Conservation (phyloP, 2,797 vertebrate genomes). For the Hydrophis major region DNA sequence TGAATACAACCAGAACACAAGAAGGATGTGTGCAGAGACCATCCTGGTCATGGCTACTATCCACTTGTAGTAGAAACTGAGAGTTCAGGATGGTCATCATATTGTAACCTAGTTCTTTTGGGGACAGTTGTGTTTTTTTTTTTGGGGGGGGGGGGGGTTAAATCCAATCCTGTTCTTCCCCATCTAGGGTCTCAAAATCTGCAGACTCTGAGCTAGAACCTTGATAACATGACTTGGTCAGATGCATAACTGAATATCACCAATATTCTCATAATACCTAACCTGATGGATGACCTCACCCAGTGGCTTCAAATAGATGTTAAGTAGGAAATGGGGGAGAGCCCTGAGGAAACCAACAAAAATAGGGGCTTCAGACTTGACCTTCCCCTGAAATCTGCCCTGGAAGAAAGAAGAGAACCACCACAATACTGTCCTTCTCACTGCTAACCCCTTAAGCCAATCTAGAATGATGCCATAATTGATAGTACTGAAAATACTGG, state of each 20-base stretch:
- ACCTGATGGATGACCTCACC: not conserved
- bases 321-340: not conserved
- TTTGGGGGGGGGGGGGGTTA: not conserved
- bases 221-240: not conserved
- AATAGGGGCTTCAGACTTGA: not conserved
- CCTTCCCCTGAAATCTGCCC: not conserved
- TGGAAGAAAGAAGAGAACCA: not conserved
- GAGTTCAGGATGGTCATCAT: not conserved
- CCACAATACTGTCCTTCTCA: not conserved
- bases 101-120: not conserved
- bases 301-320: not conserved
- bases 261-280: not conserved
- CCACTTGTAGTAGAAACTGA: not conserved
- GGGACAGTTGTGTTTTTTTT: too few species aligned
- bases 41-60: not conserved
- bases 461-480: too few species aligned
- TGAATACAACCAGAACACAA: not conserved
- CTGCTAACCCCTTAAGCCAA: not conserved
- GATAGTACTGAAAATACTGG: not conserved
- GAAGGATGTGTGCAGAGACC: not conserved
- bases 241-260: not conserved
- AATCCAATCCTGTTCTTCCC: not conserved
- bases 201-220: not conserved
- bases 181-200: not conserved
- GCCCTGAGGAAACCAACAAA: not conserved